A percentile compares a stretch with the other conserved stretches of the same genome.
These are phyloP conservation scores for Misgurnus anguillicaudatus DNA, from an alignment of 2,113 vertebrate species.

Conservation along the genomic window DNA sequence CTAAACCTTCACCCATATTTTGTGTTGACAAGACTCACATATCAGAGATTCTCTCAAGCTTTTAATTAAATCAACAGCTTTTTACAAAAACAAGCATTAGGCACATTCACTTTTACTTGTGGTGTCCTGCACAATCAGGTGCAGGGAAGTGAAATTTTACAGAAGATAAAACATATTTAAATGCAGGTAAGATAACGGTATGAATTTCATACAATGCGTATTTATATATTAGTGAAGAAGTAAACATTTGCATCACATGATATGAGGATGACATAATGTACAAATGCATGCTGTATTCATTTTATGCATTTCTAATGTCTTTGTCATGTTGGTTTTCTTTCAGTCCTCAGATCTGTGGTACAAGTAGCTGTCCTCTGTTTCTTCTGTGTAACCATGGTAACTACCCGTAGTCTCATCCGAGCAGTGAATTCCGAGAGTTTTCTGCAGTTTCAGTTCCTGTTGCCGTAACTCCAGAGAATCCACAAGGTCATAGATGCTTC, in stretches of 20 bases:
- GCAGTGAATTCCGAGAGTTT: slow-evolving; percentile 73
- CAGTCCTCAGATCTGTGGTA: slow-evolving; percentile 62
- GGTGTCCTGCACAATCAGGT: not conserved
- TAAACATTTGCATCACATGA: slow-evolving; percentile 3
- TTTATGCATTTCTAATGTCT: slow-evolving; percentile 3
- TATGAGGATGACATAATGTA: slow-evolving; percentile 1
- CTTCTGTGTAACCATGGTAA: slow-evolving; percentile 58
- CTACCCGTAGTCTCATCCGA: slow-evolving; percentile 59
- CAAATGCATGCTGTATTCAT: not conserved
- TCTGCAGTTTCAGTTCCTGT: slow-evolving; percentile 75
- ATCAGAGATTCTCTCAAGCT: not conserved
- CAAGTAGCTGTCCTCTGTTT: slow-evolving; percentile 53
- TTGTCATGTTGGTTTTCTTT: slow-evolving; percentile 14
- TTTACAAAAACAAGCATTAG: not conserved
- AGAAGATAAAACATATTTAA: not conserved
- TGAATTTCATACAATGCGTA: not conserved
- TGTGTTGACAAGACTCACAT: not conserved
- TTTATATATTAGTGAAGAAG: not conserved
- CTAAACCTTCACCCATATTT: no score
- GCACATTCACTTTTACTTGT: not conserved
- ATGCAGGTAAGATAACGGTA: not conserved
- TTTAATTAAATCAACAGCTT: slow-evolving; percentile 8
- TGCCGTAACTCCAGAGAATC: slow-evolving; percentile 76
- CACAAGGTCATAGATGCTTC: slow-evolving; percentile 77
- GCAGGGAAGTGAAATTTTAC: not conserved